A percentile compares a stretch with the other conserved stretches of the same genome.
These are phyloP conservation scores for Oncorhynchus gorbuscha DNA, from an alignment of 2,113 vertebrate genomes.

Conservation along the genomic window DNA sequence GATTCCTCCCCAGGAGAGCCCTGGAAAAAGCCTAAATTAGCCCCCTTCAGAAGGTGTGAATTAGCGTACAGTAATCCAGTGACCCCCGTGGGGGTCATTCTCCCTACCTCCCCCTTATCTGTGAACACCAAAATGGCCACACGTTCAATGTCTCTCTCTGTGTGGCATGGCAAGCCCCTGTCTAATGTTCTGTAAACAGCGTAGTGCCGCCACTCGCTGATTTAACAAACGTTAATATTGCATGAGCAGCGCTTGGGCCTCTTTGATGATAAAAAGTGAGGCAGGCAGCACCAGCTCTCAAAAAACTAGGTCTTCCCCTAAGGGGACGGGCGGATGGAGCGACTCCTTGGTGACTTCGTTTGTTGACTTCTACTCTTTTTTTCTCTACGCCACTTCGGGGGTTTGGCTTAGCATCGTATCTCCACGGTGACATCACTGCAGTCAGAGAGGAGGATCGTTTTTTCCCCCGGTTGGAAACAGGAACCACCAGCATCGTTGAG, in stretches of 20 bases:
- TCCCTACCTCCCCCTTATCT: slow-evolving; percentile 39
- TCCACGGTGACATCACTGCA: no score
- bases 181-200: slow-evolving; percentile 72
- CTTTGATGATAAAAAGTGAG: slow-evolving; percentile 73
- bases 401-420: no score
- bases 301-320: slow-evolving; percentile 70
- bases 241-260: slow-evolving; percentile 63
- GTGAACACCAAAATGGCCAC: slow-evolving; percentile 56
- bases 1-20: no score
- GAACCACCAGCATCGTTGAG: no score
- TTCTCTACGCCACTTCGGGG: no score
- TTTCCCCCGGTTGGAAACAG: no score
- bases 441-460: no score
- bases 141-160: slow-evolving; percentile 17
- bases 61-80: slow-evolving; percentile 3
- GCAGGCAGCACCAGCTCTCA: no score
- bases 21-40: no score
- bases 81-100: slow-evolving; percentile 46
- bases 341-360: no score
- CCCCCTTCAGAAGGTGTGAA: no score
- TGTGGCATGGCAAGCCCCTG: slow-evolving; percentile 60
- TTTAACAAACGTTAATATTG: slow-evolving; percentile 77
- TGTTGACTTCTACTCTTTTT: no score
- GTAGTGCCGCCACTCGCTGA: slow-evolving; percentile 62
- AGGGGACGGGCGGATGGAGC: slow-evolving; percentile 28